Evolutionary conservation across 2,113 vertebrate species (phyloP), one percentile per base, ranked within the genome.

Genomic region (Heliornis fulica): DNA sequence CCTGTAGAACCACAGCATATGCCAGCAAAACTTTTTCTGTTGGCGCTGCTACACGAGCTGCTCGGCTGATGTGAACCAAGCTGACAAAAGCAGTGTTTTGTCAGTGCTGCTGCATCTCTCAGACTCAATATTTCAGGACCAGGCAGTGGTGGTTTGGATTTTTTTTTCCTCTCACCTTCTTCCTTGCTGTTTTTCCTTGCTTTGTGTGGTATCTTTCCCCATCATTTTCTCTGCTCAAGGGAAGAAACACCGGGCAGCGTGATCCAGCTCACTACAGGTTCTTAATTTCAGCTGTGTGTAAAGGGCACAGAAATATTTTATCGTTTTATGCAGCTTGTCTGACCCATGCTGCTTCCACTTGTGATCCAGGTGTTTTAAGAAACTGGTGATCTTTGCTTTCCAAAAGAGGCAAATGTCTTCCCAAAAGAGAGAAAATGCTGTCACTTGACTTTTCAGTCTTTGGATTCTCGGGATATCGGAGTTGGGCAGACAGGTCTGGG

Each of bases 11-110:
- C 26, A 3, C 89, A 91, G 76, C 94, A 78, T 74, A 70, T 90
- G 95, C 95, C 94, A 94, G 43, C 86, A 31, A 66, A 95, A 94
- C 71, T 93, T 94, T 12, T 21, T 18, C 83, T 28, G 54, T 81
- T 94, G 95, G 94, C 91, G 8, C 40, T 1, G 89, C 91, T 93
- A 78, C 68, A 8, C 2, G 12, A 54, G 46, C 7, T 87, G 79
- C 93, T 92, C 71, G 3, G 83, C 36, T 90, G 93, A 92, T 89
- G 83, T 74, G 91, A 94, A 32, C 86, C 21, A 10, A 86, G 91
- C 28, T 96, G 96, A 97, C 95, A 97, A 95, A 95, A 95, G 94
- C 88, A 46, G 83, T 5, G 6, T 94, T 90, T 96, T 87, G 85
- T 93, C 93, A 60, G 86, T 2, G 56, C 20, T 83, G 80, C 76